phyloP scores from a whole-genome alignment of 2,888 invertebrate species.

The Tricholauxania praeusta region DNA sequence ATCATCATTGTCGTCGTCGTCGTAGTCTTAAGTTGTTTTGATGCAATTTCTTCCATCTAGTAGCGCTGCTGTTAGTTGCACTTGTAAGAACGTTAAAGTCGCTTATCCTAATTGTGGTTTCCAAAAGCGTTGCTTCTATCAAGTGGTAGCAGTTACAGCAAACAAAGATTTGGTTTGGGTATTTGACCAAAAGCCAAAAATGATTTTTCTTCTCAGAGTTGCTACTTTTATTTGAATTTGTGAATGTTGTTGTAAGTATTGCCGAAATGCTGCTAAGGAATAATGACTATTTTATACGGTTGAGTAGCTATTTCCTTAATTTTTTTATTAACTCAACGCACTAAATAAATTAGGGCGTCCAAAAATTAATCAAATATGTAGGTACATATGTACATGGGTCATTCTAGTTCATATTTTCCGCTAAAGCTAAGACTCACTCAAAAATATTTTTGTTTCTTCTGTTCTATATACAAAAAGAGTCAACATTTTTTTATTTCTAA shows the following conservation, averaged over 20 bases:
- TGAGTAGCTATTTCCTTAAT: no score
- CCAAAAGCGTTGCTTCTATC: constrained; percentile 30
- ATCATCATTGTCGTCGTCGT: constrained; percentile 8
- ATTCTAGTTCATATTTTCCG: no score
- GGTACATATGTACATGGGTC: no score
- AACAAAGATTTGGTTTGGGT: neutral
- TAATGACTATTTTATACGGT: no score
- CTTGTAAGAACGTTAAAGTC: constrained; percentile 36
- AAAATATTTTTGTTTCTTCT: no score
- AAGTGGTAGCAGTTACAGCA: neutral
- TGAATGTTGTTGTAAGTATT: constrained; percentile 10
- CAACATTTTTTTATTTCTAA: no score
- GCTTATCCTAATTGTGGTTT: constrained; percentile 59
- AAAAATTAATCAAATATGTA: no score
- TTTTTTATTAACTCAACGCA: no score
- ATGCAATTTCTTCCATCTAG: constrained; percentile 21
- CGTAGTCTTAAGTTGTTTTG: constrained; percentile 31
- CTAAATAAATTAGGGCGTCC: no score
- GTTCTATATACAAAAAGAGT: no score
- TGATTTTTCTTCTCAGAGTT: constrained; percentile 13
- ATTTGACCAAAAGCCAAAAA: constrained; percentile 27
- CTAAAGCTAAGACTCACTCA: no score
- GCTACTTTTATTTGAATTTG: constrained; percentile 11
- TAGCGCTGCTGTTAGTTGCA: constrained; percentile 2
- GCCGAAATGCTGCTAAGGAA: neutral